Evolutionary conservation across 1,140 invertebrate genomes (phyloP), one percentile per base, ranked within the genome.

Genomic region (Pachypsylla venusta): DNA sequence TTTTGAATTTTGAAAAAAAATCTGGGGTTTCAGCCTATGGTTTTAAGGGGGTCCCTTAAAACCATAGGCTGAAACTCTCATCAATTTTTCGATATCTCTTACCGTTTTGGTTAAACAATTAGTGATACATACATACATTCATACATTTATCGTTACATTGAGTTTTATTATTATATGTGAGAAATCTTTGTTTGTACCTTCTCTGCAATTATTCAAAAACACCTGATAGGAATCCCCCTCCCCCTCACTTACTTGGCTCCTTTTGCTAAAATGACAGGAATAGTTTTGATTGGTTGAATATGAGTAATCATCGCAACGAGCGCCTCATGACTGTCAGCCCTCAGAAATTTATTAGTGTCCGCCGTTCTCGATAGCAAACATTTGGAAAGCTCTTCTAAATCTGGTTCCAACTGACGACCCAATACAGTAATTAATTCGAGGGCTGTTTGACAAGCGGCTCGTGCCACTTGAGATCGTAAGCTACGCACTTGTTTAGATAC

Each of bases 321-420:
- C 20, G 91, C 86, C n/a, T 76, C 74, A 16, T 87, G 84, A 12
- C 89, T 84, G 70, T 96, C 93, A 16, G 83, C 85, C 35, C 91
- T 76, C 24, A 97, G 76, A 69, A 97, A 98, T 64, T 84, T 83
- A 70, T 94, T 95, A 1, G 89, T 94, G 68, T 97, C 93, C 0
- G 89, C 88, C 35, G 87, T 88, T 64, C 92, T 83, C 61, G 88
- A 82, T 16, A 98, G 72, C 24, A 98, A 70, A 5, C 85, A 80
- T 20, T 78, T 79, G 0, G 82, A 81, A 58, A 92, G 79, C 64
- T 91, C 87, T 66, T 97, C 93, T 19, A 90, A 70, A 70, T 97
- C 93, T 65, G 79, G 73, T 71, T 96, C 92, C 64, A 93, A 77
- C 14, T 74, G 75, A 62, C 81, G 83, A 55, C 78, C 83, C 68